Base-by-base conservation (phyloP, 2,113 vertebrate species). In the Cricetomys ansorgei region DNA sequence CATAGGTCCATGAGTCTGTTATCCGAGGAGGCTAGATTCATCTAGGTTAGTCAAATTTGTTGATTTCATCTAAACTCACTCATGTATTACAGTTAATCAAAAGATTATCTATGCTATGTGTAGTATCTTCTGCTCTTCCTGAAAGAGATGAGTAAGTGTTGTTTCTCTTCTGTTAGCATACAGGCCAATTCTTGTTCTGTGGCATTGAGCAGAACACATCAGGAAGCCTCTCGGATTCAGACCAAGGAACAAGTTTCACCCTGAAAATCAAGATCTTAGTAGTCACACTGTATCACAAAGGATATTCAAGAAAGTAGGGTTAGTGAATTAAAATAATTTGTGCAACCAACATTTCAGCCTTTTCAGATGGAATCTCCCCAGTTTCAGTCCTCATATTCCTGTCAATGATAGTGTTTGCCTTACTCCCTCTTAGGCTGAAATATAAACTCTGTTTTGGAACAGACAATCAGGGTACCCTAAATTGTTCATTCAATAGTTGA, bases 31-130 rank as follows among this genome's bases (percentile, higher is more conserved):
- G 4, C 15, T 84, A 50, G 40, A 27, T 53, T 65, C 31, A 45
- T n/a, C 40, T 90, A 21, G 1, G 27, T 87, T 62, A 40, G 6
- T 21, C 59, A 69, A 5, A 6, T 27, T 64, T 43, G 67, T 17
- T 93, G 48, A 93, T 77, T 10, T 88, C 57, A 72, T 7, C 12
- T 91, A 1, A 25, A 45, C 16, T 92, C 45, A 59, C 40, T 94
- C 15, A 57, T 29, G 21, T 37, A 62, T 34, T 95, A 4, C 31
- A 70, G 23, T 55, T 90, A 76, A 83, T 11, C 90, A 23, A 1
- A 95, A 17, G 0, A 7, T 55, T 64, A 5, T 40, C 69, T 90
- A 85, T 40, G 4, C 7, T 77, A 17, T 83, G 19, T 12, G 1
- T 79, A 19, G 81, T 83, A 16, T 40, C 19, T 34, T 4, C 8